Evolutionary conservation across 1,140 invertebrate genomes (phyloP), one percentile per base, ranked within the genome.

Genomic region (Trichogramma pretiosum): DNA sequence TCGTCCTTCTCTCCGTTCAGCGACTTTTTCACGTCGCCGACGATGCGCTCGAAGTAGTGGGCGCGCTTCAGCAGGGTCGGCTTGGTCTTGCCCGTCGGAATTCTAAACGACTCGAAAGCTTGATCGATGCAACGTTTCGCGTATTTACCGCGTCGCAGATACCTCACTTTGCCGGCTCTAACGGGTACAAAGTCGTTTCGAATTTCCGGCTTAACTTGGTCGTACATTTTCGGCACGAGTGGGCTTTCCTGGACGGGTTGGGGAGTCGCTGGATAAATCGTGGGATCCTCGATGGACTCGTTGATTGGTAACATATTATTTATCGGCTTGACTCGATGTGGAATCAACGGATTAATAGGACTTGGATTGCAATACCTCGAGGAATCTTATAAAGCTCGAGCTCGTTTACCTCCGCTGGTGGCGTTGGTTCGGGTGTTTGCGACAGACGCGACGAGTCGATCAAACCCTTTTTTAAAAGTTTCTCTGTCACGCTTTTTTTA

Each of bases 401-500:
- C 13, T 30, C 35, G 24, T 52, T 68, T 70, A 68, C 65, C 67
- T 69, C 53, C 54, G 50, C 26, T 53, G 17, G 19, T 7, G 30
- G 10, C 3, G 19, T 19, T 23, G 36, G 7, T 56, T 68, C 65
- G 4, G 64, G 59, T 1, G 60, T 61, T 26, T n/a, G n/a, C n/a
- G 50, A 57, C 56, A 54, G 4, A 13, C 39, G 46, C 9, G 36
- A 33, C n/a, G 65, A 61, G 9, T 57, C 57, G 18, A 69, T 52
- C 3, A 68, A 52, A 11, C 66, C 68, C 22, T 60, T 59, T 42
- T 68, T 61, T 13, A 67, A 39, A 0, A 72, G 54, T 3, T 62
- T 61, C 32, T 67, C 62, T 34, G 64, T 69, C 3, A 71, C 59
- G 37, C 53, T 66, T 32, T 65, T 68, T 42, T 61, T 72, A 8